phyloP scores from a whole-genome alignment of 2,888 invertebrate genomes.

The Netelia virgata region DNA sequence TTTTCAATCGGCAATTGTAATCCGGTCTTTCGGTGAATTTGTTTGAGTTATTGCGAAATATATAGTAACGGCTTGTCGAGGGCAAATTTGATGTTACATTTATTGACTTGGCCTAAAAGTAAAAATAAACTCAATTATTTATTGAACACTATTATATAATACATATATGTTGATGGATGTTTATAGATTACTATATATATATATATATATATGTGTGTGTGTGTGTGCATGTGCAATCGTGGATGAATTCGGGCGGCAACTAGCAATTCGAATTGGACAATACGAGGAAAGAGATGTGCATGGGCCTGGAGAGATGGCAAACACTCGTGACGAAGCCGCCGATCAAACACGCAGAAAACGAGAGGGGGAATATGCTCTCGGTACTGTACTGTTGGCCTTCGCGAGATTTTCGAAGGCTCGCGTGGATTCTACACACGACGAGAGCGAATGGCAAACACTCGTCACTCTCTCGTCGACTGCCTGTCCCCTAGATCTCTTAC shows the following conservation, averaged over 20 bases:
- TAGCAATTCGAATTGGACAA: conserved; percentile 34
- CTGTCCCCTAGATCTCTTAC: neutral
- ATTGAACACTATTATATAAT: no score
- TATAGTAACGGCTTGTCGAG: no score
- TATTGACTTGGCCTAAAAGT: no score
- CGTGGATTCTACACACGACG: neutral
- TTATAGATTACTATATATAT: no score
- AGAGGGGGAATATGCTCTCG: conserved; percentile 17
- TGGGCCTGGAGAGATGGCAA: conserved; percentile 72
- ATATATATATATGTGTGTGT: neutral
- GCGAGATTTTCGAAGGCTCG: conserved; percentile 9
- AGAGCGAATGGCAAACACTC: conserved; percentile 19
- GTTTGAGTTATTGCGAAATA: no score
- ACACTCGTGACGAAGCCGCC: conserved; percentile 71
- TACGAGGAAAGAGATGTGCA: conserved; percentile 31
- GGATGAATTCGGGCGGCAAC: neutral
- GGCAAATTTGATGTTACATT: no score
- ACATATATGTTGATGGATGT: neutral
- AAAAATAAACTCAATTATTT: no score
- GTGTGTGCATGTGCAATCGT: neutral
- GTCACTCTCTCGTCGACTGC: neutral
- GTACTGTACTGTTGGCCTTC: conserved; percentile 10
- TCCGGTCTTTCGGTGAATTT: no score
- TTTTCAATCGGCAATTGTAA: neutral
- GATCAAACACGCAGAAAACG: conserved; percentile 70